Base-by-base conservation (phyloP, 2,797 vertebrate species). In the Hirundo rustica region DNA sequence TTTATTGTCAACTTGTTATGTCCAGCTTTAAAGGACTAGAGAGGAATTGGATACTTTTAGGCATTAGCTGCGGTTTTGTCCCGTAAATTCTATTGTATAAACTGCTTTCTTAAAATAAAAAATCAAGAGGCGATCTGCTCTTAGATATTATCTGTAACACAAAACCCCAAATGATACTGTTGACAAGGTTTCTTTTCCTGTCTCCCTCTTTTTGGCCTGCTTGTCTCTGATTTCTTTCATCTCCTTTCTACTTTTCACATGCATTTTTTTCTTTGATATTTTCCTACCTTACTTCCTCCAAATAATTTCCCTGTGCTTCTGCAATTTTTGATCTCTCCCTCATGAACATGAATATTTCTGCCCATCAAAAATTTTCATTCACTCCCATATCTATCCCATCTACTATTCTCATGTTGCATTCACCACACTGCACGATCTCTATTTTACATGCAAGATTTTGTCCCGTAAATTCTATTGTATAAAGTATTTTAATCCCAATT, bases 1-100 rank as follows among this genome's bases (percentile, higher is more conserved):
- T 95, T 95, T 93, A 91, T 47, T n/a, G 25, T 77, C 85, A 85
- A 83, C 38, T 82, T 94, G 61, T 86, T 91, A 89, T 62, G 50
- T 77, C 30, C 57, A 80, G 18, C 65, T 91, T 94, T 94, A 85
- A 89, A 95, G 65, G 42, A 74, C 78, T 71, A 77, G 32, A 89
- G 50, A 80, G 81, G 22, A 96, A 95, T 3, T 45, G 42, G 82
- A 85, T 89, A 94, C 79, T 89, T 85, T 65, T 14, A 82, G 42
- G 26, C 38, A 89, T 85, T 58, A 76, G 75, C 70, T 87, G 71
- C 85, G 71, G 71, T 88, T 93, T 86, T 47, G 38, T 38, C 38
- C 38, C 38, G 12, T 38, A 38, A 38, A 38, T 38, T 38, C 38
- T 38, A 12, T 38, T 38, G 38, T 12, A 38, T 38, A 91, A 91